Evolutionary conservation across 1,140 invertebrate species (phyloP).

Genomic region (Procambarus clarkii): DNA sequence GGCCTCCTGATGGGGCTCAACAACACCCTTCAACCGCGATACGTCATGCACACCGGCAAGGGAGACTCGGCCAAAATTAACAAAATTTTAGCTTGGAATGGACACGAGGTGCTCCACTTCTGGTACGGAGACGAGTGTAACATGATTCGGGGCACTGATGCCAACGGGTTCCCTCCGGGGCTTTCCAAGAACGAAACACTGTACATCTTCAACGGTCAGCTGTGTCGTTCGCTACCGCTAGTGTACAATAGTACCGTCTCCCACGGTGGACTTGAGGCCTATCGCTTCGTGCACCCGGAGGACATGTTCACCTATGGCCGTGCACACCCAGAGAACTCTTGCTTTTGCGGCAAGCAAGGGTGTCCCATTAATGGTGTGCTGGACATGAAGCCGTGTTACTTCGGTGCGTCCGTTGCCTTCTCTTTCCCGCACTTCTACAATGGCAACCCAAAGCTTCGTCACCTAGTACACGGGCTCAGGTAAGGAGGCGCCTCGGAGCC

Average conservation of each 20-base stretch:
- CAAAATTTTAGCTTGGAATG: conserved; percentile 87
- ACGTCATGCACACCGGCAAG: conserved; percentile 87
- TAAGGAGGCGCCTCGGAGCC: conserved; percentile 10
- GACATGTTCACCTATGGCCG: conserved; percentile 86
- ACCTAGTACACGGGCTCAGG: conserved; percentile 87
- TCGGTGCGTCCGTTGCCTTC: conserved; percentile 90
- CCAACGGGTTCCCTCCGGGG: conserved; percentile 90
- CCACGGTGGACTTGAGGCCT: conserved; percentile 82
- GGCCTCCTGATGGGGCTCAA: conserved; percentile 93
- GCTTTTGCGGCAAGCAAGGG: conserved; percentile 82
- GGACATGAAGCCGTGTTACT: conserved; percentile 90
- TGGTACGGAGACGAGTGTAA: conserved; percentile 87
- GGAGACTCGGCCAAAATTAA: conserved; percentile 85
- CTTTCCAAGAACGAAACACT: conserved; percentile 86
- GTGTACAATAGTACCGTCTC: conserved; percentile 81
- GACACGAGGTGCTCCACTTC: conserved; percentile 82
- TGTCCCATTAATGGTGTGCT: conserved; percentile 89
- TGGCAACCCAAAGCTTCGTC: conserved; percentile 85
- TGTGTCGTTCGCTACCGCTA: conserved; percentile 86
- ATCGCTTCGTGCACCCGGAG: conserved; percentile 85
- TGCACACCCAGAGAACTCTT: conserved; percentile 83
- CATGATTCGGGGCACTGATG: conserved; percentile 87
- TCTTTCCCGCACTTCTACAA: conserved; percentile 95
- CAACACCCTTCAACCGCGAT: conserved; percentile 83
- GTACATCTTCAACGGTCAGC: conserved; percentile 88